These are phyloP conservation scores for Diploscapter pachys DNA, from an alignment of 1,140 invertebrate species.

Conservation along the genomic window DNA sequence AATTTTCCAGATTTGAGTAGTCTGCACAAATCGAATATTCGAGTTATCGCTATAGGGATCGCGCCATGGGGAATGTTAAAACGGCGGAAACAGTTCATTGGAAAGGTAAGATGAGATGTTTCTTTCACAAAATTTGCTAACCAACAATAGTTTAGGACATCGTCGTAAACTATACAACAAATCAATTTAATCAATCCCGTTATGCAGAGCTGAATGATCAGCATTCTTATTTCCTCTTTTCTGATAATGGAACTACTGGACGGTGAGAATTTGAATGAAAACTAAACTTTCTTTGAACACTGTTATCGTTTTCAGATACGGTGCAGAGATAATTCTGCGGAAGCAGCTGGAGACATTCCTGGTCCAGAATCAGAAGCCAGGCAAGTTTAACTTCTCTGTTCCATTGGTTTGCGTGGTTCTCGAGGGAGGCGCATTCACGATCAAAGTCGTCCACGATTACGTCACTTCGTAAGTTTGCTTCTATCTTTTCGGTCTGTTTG, in stretches of 20 bases:
- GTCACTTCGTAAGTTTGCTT: slow-evolving; percentile 69
- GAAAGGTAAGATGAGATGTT: slow-evolving; percentile 61
- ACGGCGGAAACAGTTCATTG: slow-evolving; percentile 80
- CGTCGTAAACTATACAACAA: slow-evolving; percentile 27
- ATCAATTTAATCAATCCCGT: slow-evolving; percentile 67
- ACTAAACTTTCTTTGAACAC: background rate
- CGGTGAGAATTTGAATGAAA: slow-evolving; percentile 35
- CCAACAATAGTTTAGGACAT: slow-evolving; percentile 38
- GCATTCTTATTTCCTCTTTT: slow-evolving; percentile 90
- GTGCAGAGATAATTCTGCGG: slow-evolving; percentile 63
- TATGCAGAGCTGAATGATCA: slow-evolving; percentile 86
- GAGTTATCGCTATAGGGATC: slow-evolving; percentile 73
- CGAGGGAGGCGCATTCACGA: slow-evolving; percentile 93
- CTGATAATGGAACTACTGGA: slow-evolving; percentile 90
- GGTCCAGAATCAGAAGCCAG: slow-evolving; percentile 20
- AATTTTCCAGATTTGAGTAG: background rate
- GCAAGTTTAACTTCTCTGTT: slow-evolving; percentile 64
- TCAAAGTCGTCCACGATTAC: slow-evolving; percentile 89
- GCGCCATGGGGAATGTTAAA: slow-evolving; percentile 97
- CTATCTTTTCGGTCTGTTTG: no score
- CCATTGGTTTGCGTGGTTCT: slow-evolving; percentile 93
- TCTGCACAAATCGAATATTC: background rate
- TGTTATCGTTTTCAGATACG: slow-evolving; percentile 60
- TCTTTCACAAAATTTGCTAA: background rate
- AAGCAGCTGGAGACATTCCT: slow-evolving; percentile 63